Evolutionary conservation across 2,888 invertebrate species (phyloP).

Genomic region (Drosophila fungiperda): DNA sequence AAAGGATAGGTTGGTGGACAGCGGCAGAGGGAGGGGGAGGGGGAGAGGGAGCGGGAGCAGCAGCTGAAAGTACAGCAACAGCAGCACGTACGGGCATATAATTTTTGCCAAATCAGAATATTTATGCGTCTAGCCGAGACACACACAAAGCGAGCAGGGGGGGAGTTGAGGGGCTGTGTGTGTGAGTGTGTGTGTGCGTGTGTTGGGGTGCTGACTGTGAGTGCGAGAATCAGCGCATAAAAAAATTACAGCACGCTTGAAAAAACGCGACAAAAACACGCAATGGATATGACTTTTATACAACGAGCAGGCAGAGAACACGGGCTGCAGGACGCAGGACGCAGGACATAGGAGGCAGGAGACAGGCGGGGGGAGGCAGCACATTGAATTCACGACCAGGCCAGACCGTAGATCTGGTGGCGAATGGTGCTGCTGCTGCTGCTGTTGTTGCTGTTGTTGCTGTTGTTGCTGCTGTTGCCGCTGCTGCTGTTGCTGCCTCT

Average conservation of each 20-base stretch:
- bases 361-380: constrained; percentile 2
- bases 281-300: constrained; percentile 80
- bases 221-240: constrained; percentile 56
- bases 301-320: constrained; percentile 54
- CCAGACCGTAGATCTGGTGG: constrained; percentile 13
- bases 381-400: constrained; percentile 25
- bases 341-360: constrained; percentile 19
- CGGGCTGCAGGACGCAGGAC: constrained; percentile 18
- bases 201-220: background rate
- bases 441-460: too few species aligned
- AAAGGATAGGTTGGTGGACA: constrained; percentile 3
- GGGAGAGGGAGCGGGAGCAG: background rate
- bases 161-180: background rate
- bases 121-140: constrained; percentile 79
- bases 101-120: constrained; percentile 82
- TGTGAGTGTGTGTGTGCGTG: background rate
- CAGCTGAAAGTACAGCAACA: constrained; percentile 42
- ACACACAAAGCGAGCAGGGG: constrained; percentile 34
- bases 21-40: background rate
- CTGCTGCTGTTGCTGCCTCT: constrained; percentile 22
- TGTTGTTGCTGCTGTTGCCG: constrained; percentile 1
- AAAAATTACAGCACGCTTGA: constrained; percentile 78
- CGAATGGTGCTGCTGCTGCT: background rate
- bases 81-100: constrained; percentile 78
- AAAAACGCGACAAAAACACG: constrained; percentile 79